Evolutionary conservation across 2,888 invertebrate genomes (phyloP).

Genomic region (Proisotoma minuta): DNA sequence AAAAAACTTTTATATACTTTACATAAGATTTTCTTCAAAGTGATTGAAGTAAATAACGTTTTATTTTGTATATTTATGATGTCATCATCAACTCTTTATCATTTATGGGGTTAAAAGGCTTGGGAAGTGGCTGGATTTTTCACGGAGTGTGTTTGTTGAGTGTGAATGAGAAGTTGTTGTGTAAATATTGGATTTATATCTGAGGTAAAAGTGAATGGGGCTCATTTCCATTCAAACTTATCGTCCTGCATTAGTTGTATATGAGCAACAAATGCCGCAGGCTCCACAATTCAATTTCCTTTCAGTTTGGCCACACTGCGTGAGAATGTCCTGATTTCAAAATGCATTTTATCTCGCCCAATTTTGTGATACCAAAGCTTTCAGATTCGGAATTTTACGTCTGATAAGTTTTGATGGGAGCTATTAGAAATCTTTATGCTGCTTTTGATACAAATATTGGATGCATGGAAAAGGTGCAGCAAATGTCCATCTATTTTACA

Average conservation of each 20-base stretch:
- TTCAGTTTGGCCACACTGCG: conserved; percentile 27
- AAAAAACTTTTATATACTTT: too few relatives aligned
- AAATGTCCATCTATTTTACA: too few relatives aligned
- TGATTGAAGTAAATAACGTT: neutral
- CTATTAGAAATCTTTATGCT: too few relatives aligned
- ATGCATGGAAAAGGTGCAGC: too few relatives aligned
- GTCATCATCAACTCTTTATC: neutral
- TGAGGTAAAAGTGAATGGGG: neutral
- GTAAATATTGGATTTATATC: conserved; percentile 6
- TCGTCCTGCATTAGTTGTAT: too few relatives aligned
- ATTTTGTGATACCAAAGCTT: too few relatives aligned
- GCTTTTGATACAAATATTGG: too few relatives aligned
- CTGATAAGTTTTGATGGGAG: neutral
- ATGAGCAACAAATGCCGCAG: conserved; percentile 21
- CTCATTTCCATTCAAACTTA: neutral
- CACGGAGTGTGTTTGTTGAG: neutral
- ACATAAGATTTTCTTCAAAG: too few relatives aligned
- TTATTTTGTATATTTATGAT: neutral
- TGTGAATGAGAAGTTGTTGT: neutral
- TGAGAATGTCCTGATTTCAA: too few relatives aligned
- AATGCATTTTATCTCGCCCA: too few relatives aligned
- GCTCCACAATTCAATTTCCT: conserved; percentile 33
- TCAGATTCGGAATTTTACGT: neutral
- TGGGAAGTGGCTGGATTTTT: neutral
- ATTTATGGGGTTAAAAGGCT: neutral